Conservation (phyloP, 1,140 invertebrate genomes). For the Pogonus chalceus region DNA sequence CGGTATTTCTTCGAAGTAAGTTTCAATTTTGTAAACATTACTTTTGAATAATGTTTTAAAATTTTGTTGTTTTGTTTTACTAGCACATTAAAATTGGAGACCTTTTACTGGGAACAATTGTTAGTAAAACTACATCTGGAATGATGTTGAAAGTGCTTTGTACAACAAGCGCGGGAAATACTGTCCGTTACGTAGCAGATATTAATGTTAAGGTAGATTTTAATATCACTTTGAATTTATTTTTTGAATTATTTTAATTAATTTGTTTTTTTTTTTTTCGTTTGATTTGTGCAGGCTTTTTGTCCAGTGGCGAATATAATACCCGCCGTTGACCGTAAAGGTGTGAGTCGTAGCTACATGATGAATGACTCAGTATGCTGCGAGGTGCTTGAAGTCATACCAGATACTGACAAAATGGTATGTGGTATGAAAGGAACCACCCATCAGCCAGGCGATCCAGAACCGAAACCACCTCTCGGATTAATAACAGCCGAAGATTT, state of each 20-base stretch:
- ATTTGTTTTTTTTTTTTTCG: not conserved
- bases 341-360: slow-evolving; percentile 62
- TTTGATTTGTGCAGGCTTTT: slow-evolving; percentile 46
- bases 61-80: slow-evolving; percentile 23
- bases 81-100: slow-evolving; percentile 73
- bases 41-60: slow-evolving; percentile 9
- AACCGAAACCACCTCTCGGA: slow-evolving; percentile 62
- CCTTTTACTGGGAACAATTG: slow-evolving; percentile 71
- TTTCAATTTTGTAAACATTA: too few species aligned
- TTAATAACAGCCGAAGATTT: slow-evolving; percentile 76
- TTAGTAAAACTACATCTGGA: slow-evolving; percentile 57
- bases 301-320: slow-evolving; percentile 59
- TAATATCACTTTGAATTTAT: slow-evolving; percentile 7
- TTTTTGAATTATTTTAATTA: not conserved
- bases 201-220: slow-evolving; percentile 65
- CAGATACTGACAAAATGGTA: slow-evolving; percentile 77
- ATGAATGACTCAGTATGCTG: slow-evolving; percentile 78
- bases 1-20: slow-evolving; percentile 72
- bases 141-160: slow-evolving; percentile 75
- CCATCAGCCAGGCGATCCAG: slow-evolving; percentile 51
- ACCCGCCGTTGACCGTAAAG: slow-evolving; percentile 70
- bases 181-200: slow-evolving; percentile 68
- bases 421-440: slow-evolving; percentile 73
- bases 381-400: slow-evolving; percentile 76
- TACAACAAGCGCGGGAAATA: slow-evolving; percentile 55